Conservation (phyloP, 92 coral and sea anemone genomes). For the Virgularia gustaviana region DNA sequence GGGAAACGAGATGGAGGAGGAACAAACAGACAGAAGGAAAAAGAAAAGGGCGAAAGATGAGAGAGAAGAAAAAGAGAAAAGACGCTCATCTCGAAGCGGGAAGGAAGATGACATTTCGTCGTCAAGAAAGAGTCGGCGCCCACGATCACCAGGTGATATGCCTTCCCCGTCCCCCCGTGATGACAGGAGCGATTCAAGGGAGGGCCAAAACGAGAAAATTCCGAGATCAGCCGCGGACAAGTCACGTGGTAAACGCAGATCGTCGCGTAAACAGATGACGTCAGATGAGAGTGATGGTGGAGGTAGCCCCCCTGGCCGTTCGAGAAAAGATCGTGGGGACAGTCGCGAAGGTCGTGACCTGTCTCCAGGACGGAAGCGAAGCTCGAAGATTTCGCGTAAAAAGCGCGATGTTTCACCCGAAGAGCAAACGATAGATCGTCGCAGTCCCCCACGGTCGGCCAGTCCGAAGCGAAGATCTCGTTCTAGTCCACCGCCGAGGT, state of each 20-base stretch:
- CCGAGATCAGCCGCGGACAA: background rate
- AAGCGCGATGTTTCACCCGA: background rate
- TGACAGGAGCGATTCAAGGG: constrained; percentile 22
- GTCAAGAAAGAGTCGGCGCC: constrained; percentile 2
- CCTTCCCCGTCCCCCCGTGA: constrained; percentile 18
- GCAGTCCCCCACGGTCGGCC: constrained; percentile 12
- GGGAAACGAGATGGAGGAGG: constrained; percentile 34
- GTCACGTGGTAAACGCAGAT: background rate
- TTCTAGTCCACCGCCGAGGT: constrained; percentile 21
- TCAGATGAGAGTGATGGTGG: constrained; percentile 11
- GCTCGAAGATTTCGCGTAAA: constrained; percentile 1
- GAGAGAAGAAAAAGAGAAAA: constrained; percentile 1
- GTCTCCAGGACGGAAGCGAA: constrained; percentile 18
- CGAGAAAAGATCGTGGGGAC: constrained; percentile 26
- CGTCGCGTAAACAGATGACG: background rate
- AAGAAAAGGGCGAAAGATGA: constrained; percentile 20
- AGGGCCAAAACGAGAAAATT: constrained; percentile 3
- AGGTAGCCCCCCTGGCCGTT: constrained; percentile 19
- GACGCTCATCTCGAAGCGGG: constrained; percentile 31
- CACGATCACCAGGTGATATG: background rate
- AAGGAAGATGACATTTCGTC: constrained; percentile 9
- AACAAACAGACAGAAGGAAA: background rate
- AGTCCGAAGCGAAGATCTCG: constrained; percentile 20
- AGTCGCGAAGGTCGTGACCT: background rate
- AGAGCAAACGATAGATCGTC: constrained; percentile 6